Percentiles rank a stretch among this genome's conserved stretches.
These are phyloP conservation scores for Drosophila leontia DNA, from an alignment of 1,140 invertebrate species.

Conservation along the genomic window DNA sequence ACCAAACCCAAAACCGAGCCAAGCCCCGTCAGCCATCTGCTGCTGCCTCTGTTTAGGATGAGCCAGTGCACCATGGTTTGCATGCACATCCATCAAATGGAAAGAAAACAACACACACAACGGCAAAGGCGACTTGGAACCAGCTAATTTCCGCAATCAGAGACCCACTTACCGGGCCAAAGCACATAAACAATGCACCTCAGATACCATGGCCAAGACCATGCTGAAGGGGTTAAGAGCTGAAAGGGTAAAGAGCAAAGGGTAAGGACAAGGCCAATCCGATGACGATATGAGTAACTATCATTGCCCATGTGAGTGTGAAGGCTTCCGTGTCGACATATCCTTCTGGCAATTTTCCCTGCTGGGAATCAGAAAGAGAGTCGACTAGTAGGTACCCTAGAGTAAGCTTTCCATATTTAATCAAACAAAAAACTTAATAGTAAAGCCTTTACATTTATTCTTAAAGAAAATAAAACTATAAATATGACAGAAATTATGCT, in stretches of 20 bases:
- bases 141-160: constrained; percentile 80
- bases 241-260: constrained; percentile 7
- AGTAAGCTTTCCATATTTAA: not conserved
- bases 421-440: too few relatives aligned
- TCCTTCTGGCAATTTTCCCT: constrained; percentile 2
- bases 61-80: constrained; percentile 53
- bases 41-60: constrained; percentile 7
- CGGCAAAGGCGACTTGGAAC: constrained; percentile 47
- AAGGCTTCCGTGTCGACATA: constrained; percentile 31
- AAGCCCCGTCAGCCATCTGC: constrained; percentile 28
- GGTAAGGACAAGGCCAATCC: constrained; percentile 57
- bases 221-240: not conserved
- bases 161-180: constrained; percentile 76
- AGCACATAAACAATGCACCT: constrained; percentile 71
- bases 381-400: not conserved
- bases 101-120: constrained; percentile 59
- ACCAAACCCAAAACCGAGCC: constrained; percentile 49
- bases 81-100: constrained; percentile 78
- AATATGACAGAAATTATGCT: not conserved
- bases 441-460: not conserved
- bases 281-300: constrained; percentile 36
- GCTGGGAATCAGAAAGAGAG: constrained; percentile 14
- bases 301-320: constrained; percentile 60
- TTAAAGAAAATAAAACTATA: too few relatives aligned
- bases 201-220: constrained; percentile 10